Evolutionary conservation across 2,797 vertebrate species (phyloP).

Genomic region (Micrastur ruficollis): DNA sequence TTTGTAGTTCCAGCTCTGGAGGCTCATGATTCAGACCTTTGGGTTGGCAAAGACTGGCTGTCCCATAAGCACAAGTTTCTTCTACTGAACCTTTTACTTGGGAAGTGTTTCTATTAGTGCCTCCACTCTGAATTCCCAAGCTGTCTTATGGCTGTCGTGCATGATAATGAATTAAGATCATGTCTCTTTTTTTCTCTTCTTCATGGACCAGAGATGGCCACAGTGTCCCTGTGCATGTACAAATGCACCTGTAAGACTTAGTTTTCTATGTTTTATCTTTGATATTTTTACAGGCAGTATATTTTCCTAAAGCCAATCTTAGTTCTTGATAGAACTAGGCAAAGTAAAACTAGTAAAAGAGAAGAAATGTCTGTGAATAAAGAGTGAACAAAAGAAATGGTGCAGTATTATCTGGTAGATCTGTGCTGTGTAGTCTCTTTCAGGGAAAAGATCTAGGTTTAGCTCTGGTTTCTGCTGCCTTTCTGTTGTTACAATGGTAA

Average conservation of each 20-base stretch:
- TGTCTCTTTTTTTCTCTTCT: neutral
- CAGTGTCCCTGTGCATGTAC: neutral
- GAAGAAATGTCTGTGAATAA: neutral
- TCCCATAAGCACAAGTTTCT: neutral
- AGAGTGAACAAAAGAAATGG: neutral
- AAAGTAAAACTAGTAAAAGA: neutral
- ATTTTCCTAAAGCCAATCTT: neutral
- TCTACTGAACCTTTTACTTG: neutral
- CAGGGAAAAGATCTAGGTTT: neutral
- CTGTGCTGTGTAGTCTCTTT: neutral
- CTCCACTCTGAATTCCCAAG: neutral
- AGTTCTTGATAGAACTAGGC: neutral
- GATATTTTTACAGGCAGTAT: neutral
- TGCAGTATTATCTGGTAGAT: neutral
- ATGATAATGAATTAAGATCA: neutral
- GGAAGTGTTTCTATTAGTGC: neutral
- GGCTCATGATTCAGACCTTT: neutral
- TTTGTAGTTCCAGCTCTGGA: neutral
- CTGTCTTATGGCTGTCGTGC: neutral
- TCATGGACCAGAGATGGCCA: neutral
- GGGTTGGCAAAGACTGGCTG: neutral
- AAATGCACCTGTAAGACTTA: neutral
- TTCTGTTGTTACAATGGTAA: neutral
- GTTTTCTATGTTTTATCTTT: neutral
- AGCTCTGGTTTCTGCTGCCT: neutral